Conservation (phyloP, 2,113 vertebrate species). For the Rhizomys pruinosus region DNA sequence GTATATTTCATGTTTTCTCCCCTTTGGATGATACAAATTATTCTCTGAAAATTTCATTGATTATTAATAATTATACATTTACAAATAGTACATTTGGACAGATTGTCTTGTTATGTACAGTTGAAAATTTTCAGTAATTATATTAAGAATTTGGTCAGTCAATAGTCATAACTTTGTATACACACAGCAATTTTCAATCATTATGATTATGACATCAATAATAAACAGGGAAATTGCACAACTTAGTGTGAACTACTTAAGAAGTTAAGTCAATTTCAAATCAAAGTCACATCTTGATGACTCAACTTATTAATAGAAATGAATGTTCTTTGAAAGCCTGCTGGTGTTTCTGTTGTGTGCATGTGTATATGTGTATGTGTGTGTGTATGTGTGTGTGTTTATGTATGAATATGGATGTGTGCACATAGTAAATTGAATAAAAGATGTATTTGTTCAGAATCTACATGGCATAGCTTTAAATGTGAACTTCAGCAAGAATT, state of each 20-base stretch:
- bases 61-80: not conserved
- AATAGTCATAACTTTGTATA: not conserved
- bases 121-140: not conserved
- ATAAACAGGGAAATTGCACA: fast-evolving
- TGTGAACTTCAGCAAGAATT: not conserved
- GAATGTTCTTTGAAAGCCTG: not conserved
- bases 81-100: not conserved
- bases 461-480: not conserved
- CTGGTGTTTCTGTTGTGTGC: not conserved
- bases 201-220: not conserved
- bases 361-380: fast-evolving
- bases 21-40: not conserved
- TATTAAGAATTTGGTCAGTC: not conserved
- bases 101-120: not conserved
- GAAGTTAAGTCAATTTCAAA: not conserved
- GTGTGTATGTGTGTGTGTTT: not conserved
- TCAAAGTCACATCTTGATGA: not conserved
- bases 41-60: not conserved
- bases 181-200: not conserved
- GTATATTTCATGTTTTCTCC: not conserved
- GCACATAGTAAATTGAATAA: not conserved
- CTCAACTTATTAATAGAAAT: not conserved
- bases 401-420: too few relatives aligned
- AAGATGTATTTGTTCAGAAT: not conserved
- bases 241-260: fast-evolving